Evolutionary conservation across 2,888 invertebrate species (phyloP), one percentile per base, ranked within the genome.

Genomic region (Ormyrus labotus): DNA sequence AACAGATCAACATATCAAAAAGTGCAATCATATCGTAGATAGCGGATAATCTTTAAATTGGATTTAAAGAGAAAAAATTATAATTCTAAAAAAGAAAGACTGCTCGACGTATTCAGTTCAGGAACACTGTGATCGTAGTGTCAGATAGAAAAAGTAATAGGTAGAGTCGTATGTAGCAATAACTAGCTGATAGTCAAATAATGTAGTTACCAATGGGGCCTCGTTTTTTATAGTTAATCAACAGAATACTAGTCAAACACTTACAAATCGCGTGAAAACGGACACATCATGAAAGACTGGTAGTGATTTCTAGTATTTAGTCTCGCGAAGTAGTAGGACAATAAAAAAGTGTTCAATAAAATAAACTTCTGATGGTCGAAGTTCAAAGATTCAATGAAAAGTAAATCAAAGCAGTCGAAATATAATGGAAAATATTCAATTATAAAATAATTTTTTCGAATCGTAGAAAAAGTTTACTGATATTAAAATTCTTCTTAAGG

Each of bases 121-220:
- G 86, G 84, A 88, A 89, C 87, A 88, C 89, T 90, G 90, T 89
- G 90, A 90, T 90, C 87, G 86, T 90, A 90, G 88, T 45, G n/a
- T 76, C 76, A 69, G 73, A 77, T 70, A 58, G 58, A 72, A 6
- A 53, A 75, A 51, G 8, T 51, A 61, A 73, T 81, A 71, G 67
- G 67, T 82, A 81, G 70, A 76, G 82, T 83, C 60, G 70, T 83
- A 80, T 60, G 79, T 86, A 83, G 82, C 72, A 55, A 61, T n/a
- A 11, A 55, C 70, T 76, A 81, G 80, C 67, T 83, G 34, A 34
- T 34, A 34, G 34, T 34, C 34, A 69, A 85, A 81, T 80, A 82
- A 79, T 78, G 83, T 85, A 87, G 85, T 85, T 84, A 88, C 88
- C 89, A 81, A 88, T 81, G 88, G 84, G 88, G 89, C 89, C 88